Evolutionary conservation across 2,888 invertebrate species (phyloP).

Genomic region (Lasius platythorax): DNA sequence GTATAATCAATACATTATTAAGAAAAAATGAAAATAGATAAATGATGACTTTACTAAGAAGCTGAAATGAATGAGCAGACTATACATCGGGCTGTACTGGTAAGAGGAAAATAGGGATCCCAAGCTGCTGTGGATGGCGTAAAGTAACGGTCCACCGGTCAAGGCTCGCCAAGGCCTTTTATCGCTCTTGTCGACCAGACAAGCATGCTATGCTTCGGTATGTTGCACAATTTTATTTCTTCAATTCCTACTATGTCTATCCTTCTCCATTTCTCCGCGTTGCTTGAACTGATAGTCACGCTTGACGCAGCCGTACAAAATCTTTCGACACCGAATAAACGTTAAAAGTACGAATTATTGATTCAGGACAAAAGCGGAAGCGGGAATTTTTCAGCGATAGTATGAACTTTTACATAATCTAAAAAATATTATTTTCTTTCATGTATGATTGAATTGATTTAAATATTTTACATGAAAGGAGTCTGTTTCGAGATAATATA

Average conservation of each 20-base stretch:
- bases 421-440: background rate
- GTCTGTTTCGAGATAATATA: background rate
- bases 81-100: conserved; percentile 29
- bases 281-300: conserved; percentile 1
- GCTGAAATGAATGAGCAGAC: conserved; percentile 1
- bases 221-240: conserved; percentile 67
- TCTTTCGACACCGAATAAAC: background rate
- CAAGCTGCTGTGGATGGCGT: conserved; percentile 65
- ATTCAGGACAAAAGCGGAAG: background rate
- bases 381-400: background rate
- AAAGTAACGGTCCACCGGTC: conserved; percentile 83
- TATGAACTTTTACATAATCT: background rate
- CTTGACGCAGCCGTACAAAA: background rate
- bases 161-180: conserved; percentile 84
- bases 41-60: conserved; percentile 8
- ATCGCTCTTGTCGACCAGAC: conserved; percentile 71
- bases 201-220: conserved; percentile 49
- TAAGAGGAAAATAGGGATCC: conserved; percentile 68
- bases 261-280: conserved; percentile 41
- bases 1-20: conserved; percentile 12
- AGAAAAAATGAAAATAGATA: background rate
- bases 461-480: too few species aligned
- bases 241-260: conserved; percentile 36
- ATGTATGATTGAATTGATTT: too few species aligned
- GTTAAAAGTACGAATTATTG: background rate